Evolutionary conservation across 2,797 vertebrate genomes (phyloP).

Genomic region (Ceryle rudis): DNA sequence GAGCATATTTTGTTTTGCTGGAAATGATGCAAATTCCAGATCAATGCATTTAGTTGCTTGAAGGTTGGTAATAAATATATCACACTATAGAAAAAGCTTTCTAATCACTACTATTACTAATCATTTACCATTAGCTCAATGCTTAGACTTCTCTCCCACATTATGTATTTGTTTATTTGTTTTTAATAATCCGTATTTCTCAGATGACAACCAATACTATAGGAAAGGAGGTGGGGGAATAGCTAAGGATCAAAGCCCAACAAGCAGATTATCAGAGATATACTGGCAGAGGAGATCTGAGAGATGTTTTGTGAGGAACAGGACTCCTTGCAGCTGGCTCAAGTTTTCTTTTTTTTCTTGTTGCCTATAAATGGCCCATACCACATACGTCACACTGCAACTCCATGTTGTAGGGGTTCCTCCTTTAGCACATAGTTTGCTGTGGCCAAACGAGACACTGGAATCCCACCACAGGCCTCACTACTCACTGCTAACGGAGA

Average conservation of each 20-base stretch:
- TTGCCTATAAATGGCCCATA: neutral
- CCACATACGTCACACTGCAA: accelerated
- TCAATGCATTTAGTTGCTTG: neutral
- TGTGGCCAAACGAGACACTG: neutral
- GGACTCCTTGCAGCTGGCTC: neutral
- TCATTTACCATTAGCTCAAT: neutral
- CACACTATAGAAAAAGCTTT: neutral
- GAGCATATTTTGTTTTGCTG: constrained; percentile 49
- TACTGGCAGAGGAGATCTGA: neutral
- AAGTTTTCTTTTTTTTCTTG: neutral
- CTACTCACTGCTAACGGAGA: neutral
- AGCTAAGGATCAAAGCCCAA: neutral
- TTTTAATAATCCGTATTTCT: neutral
- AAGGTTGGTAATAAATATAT: neutral
- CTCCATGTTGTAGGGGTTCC: neutral
- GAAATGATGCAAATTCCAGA: constrained; percentile 21
- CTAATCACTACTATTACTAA: neutral
- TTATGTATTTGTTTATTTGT: neutral
- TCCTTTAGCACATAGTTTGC: neutral
- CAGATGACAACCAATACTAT: neutral
- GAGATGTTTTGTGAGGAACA: neutral
- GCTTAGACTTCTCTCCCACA: neutral
- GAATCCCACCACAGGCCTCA: neutral
- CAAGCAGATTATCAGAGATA: neutral
- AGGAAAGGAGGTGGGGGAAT: neutral